A percentile compares a stretch with the other conserved stretches of the same genome.
Conservation (phyloP, 2,888 invertebrate species). For the Eledona agricola region DNA sequence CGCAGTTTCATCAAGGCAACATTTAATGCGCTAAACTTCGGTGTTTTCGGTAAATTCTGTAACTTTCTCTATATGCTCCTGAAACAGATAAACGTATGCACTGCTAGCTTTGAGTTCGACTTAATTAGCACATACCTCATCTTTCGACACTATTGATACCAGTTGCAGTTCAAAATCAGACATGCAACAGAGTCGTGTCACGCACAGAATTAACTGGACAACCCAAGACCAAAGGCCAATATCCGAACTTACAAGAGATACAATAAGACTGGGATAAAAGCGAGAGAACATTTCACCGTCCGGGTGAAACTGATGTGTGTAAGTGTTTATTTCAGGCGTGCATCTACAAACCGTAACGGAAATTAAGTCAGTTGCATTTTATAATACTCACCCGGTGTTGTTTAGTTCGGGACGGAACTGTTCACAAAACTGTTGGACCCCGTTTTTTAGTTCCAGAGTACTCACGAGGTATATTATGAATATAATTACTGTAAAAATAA, state of each 20-base stretch:
- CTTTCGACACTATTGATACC: conserved; percentile 6
- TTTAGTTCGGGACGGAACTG: conserved; percentile 15
- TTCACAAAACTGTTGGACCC: conserved; percentile 20
- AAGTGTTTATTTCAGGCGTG: conserved; percentile 5
- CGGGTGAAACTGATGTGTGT: conserved; percentile 7
- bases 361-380: not conserved
- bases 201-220: conserved; percentile 5
- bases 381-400: conserved; percentile 18
- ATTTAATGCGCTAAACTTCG: not conserved
- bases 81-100: not conserved
- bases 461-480: conserved; percentile 18
- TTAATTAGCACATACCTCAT: conserved; percentile 12
- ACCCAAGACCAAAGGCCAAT: conserved; percentile 20
- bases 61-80: conserved; percentile 10
- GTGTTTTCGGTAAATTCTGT: conserved; percentile 1
- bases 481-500: conserved; percentile 18
- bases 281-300: not conserved
- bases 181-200: conserved; percentile 4
- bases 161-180: conserved; percentile 18
- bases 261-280: conserved; percentile 1
- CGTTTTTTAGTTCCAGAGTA: conserved; percentile 3
- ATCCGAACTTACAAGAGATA: conserved; percentile 3
- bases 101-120: too few relatives aligned
- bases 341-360: conserved; percentile 5
- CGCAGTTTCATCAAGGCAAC: not conserved